These are phyloP conservation scores for Monoplex corrugatus DNA, from an alignment of 2,888 invertebrate species.

Conservation along the genomic window DNA sequence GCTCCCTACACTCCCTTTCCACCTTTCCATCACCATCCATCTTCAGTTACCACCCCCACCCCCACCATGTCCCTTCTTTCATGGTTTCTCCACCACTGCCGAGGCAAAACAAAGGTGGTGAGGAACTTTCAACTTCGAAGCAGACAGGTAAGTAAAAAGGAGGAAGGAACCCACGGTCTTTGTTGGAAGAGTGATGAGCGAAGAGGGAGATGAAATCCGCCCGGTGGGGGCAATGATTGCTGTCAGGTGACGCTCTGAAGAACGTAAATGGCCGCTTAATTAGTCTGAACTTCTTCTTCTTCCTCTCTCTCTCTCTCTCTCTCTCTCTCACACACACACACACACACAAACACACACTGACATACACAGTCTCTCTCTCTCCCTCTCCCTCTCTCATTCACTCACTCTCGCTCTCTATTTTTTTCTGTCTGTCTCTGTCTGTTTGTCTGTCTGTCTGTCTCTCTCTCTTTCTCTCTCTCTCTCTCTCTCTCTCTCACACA, in stretches of 20 bases:
- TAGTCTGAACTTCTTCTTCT: background rate
- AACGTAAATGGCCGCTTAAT: background rate
- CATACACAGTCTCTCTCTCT: background rate
- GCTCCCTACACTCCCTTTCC: background rate
- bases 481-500: background rate
- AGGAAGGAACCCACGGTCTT: background rate
- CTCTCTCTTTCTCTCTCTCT: constrained; percentile 5
- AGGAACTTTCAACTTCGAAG: background rate
- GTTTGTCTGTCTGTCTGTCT: background rate
- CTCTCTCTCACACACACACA: background rate
- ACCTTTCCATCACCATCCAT: background rate
- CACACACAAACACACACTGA: background rate
- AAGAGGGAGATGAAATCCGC: background rate
- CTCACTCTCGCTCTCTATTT: no score
- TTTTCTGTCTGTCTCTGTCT: background rate
- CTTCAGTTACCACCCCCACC: background rate
- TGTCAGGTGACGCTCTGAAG: background rate
- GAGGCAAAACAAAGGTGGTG: background rate
- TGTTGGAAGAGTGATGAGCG: background rate
- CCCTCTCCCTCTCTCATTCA: background rate
- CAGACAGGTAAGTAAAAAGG: background rate
- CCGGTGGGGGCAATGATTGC: background rate
- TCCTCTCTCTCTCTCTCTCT: constrained; percentile 18
- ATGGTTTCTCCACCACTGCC: background rate
- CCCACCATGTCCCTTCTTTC: background rate